Evolutionary conservation across 2,888 invertebrate species (phyloP).

Genomic region (Epicampocera succincta): DNA sequence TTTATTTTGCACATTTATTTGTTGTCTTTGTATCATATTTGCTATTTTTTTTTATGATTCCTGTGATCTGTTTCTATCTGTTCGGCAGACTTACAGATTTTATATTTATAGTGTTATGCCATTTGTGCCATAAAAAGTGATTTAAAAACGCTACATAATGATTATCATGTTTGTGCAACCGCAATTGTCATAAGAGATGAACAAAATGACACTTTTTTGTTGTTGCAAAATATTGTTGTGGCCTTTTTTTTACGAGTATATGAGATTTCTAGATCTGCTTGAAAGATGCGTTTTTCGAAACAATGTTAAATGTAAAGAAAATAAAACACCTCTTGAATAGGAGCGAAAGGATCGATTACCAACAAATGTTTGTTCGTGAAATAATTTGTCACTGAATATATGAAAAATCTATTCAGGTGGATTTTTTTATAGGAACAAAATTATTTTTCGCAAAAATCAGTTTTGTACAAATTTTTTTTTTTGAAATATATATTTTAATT

Average conservation of each 20-base stretch:
- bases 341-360: too few relatives aligned
- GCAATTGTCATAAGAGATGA: constrained; percentile 29
- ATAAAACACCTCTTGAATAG: too few relatives aligned
- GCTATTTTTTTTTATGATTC: constrained; percentile 50
- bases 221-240: constrained; percentile 6
- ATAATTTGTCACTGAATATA: too few relatives aligned
- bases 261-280: too few relatives aligned
- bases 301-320: too few relatives aligned
- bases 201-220: neutral
- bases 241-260: neutral
- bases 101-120: constrained; percentile 12
- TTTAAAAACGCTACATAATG: constrained; percentile 42
- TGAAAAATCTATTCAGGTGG: too few relatives aligned
- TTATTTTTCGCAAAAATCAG: too few relatives aligned
- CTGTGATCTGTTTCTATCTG: constrained; percentile 23
- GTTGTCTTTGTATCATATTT: constrained; percentile 18
- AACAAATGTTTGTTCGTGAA: too few relatives aligned
- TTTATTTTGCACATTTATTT: constrained; percentile 5
- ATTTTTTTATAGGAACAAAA: too few relatives aligned
- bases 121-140: constrained; percentile 59
- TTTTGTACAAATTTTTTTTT: too few relatives aligned
- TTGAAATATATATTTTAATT: too few relatives aligned
- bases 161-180: constrained; percentile 48
- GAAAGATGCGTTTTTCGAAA: neutral
- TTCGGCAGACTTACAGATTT: neutral